A percentile compares a stretch with the other conserved stretches of the same genome.
These are phyloP conservation scores for Orthosia incerta DNA, from an alignment of 2,888 invertebrate genomes.

Conservation along the genomic window DNA sequence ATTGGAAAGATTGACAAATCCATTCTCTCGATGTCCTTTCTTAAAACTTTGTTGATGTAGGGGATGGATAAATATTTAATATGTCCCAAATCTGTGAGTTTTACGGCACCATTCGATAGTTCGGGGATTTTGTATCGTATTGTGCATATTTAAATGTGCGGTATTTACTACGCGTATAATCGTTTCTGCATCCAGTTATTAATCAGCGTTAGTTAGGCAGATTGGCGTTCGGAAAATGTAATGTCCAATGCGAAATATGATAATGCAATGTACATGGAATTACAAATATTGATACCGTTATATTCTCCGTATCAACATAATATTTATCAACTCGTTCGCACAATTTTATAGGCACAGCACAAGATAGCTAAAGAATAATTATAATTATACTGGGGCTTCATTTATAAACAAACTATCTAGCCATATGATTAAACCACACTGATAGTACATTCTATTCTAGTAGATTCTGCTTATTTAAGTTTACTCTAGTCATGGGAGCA, in stretches of 20 bases:
- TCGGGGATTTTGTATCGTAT: background rate
- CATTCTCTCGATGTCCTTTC: constrained; percentile 32
- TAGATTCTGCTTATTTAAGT: too few relatives aligned
- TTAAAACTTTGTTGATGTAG: constrained; percentile 34
- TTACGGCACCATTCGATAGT: background rate
- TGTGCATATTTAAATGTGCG: constrained; percentile 5
- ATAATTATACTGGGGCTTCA: too few relatives aligned
- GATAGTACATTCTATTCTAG: too few relatives aligned
- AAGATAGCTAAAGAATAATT: too few relatives aligned
- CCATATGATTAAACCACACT: too few relatives aligned
- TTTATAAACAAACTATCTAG: too few relatives aligned
- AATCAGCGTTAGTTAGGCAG: background rate
- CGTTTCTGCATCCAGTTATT: background rate
- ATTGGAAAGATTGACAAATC: constrained; percentile 52
- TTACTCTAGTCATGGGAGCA: too few relatives aligned
- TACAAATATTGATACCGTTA: background rate
- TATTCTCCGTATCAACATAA: background rate
- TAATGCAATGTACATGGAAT: background rate
- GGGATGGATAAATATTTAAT: constrained; percentile 41
- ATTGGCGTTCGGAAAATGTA: background rate
- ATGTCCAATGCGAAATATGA: background rate
- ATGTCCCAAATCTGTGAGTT: constrained; percentile 12
- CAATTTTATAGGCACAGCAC: background rate
- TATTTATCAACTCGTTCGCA: background rate
- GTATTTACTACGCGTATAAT: constrained; percentile 8